Conservation (phyloP, 2,113 vertebrate species). For the Tricholaema leucomelas region DNA sequence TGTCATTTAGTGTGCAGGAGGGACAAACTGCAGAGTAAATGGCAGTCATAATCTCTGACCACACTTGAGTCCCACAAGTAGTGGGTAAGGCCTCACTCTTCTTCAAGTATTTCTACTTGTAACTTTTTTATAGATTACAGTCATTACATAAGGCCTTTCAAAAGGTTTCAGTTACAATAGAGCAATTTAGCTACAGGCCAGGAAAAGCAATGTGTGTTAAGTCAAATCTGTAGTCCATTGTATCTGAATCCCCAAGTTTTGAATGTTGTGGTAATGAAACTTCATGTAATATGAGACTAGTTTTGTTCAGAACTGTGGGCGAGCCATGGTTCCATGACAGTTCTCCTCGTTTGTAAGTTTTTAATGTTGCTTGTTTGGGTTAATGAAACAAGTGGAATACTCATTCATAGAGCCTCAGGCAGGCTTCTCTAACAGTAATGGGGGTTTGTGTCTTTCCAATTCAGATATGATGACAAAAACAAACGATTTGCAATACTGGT, state of each 20-base stretch:
- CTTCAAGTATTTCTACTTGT: not conserved
- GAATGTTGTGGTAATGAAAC: not conserved
- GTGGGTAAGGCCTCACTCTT: not conserved
- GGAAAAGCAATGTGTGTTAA: not conserved
- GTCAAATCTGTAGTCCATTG: not conserved
- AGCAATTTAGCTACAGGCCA: not conserved
- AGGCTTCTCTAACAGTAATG: not conserved
- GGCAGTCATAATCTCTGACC: not conserved
- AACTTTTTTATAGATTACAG: not conserved
- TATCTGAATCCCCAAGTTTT: not conserved
- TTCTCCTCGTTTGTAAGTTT: not conserved
- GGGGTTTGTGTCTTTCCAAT: slow-evolving; percentile 38
- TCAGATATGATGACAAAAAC: slow-evolving; percentile 87
- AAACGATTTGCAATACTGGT: slow-evolving; percentile 89
- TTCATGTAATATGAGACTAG: not conserved
- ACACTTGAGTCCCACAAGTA: not conserved
- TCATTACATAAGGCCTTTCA: not conserved
- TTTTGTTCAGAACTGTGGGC: not conserved
- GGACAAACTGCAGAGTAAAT: not conserved
- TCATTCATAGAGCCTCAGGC: not conserved
- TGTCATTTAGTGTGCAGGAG: not conserved
- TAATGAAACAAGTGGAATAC: not conserved
- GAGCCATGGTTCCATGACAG: not conserved
- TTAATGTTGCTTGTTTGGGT: not conserved
- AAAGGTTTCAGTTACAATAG: not conserved